phyloP scores from a whole-genome alignment of 2,888 invertebrate species.

The Euspilapteryx auroguttella region DNA sequence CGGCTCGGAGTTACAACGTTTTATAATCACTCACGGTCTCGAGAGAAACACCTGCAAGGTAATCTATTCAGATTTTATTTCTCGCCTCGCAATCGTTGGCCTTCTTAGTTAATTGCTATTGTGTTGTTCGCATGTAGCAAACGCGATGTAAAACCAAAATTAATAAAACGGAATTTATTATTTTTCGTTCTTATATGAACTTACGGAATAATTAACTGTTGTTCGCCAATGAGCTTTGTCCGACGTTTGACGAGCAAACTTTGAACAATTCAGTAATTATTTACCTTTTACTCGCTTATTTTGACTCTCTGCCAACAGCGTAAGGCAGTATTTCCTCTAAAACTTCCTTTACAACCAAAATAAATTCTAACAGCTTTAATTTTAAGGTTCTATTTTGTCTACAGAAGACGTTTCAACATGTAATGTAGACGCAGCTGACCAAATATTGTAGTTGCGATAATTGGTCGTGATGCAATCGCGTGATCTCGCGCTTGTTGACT shows the following conservation, averaged over 20 bases:
- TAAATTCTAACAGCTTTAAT: background rate
- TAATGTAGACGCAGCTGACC: constrained; percentile 46
- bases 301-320: constrained; percentile 3
- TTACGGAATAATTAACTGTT: too few species aligned
- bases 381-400: background rate
- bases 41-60: too few species aligned
- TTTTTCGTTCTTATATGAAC: too few species aligned
- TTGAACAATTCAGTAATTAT: constrained; percentile 18
- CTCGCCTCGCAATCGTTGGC: too few species aligned
- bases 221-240: too few species aligned
- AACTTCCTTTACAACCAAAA: background rate
- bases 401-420: background rate
- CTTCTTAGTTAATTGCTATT: too few species aligned
- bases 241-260: constrained; percentile 35
- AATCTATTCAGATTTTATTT: too few species aligned
- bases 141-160: too few species aligned
- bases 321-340: constrained; percentile 4
- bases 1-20: too few species aligned
- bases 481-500: background rate
- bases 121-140: too few species aligned
- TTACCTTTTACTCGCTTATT: constrained; percentile 8
- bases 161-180: too few species aligned
- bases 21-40: too few species aligned
- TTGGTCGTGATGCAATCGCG: constrained; percentile 37
- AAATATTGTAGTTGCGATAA: constrained; percentile 58